A percentile compares a stretch with the other conserved stretches of the same genome.
Evolutionary conservation across 2,888 invertebrate genomes (phyloP).

Genomic region (Caenorhabditis sp.): DNA sequence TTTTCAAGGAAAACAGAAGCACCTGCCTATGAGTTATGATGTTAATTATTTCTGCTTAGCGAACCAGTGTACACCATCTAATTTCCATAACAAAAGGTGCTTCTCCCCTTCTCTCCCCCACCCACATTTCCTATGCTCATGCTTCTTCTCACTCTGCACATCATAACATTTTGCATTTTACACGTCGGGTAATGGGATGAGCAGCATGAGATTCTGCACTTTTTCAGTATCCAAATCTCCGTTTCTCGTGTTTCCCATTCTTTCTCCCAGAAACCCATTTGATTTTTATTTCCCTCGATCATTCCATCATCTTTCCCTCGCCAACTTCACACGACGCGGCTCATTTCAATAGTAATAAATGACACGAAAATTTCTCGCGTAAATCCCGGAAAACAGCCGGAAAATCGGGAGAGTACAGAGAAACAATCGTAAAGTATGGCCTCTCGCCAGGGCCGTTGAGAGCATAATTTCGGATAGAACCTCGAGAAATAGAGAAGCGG

Average conservation of each 20-base stretch:
- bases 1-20: not conserved
- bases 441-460: constrained; percentile 16
- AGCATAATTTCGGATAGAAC: not conserved
- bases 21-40: not conserved
- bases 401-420: not conserved
- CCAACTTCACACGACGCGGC: not conserved
- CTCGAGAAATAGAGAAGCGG: not conserved
- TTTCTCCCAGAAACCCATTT: not conserved
- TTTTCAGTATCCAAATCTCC: not conserved
- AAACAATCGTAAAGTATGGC: constrained; percentile 54
- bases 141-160: constrained; percentile 4
- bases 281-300: constrained; percentile 21
- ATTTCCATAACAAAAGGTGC: constrained; percentile 11
- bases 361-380: constrained; percentile 3
- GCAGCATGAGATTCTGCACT: not conserved
- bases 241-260: not conserved
- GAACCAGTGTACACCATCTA: not conserved
- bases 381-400: not conserved
- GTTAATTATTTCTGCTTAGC: constrained; percentile 2
- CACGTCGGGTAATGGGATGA: not conserved
- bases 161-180: constrained; percentile 1
- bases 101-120: not conserved
- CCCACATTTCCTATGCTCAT: not conserved
- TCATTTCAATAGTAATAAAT: constrained; percentile 52
- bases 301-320: constrained; percentile 33